These are phyloP conservation scores for Pseudachorutes palmiensis DNA, from an alignment of 1,140 invertebrate species.

Conservation along the genomic window DNA sequence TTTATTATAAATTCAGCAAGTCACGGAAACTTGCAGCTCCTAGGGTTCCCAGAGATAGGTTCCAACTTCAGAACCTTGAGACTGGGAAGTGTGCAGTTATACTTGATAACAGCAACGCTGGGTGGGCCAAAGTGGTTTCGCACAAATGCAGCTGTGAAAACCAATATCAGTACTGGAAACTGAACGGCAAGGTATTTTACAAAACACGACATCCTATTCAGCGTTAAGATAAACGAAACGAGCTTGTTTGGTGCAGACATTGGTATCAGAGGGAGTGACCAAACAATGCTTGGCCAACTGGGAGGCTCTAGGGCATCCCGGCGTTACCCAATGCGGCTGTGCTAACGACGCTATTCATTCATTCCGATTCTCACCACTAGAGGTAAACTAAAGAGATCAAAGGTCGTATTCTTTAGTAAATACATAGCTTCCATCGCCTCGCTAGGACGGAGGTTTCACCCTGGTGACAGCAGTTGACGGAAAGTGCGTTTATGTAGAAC, in stretches of 20 bases:
- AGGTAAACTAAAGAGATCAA: neutral
- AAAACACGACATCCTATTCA: neutral
- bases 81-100: neutral
- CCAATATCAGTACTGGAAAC: neutral
- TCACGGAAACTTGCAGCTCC: neutral
- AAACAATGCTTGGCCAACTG: slow-evolving; percentile 11
- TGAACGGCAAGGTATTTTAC: neutral
- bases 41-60: neutral
- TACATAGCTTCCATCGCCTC: too few species aligned
- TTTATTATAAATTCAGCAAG: neutral
- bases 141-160: neutral
- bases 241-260: neutral
- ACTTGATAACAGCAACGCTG: neutral
- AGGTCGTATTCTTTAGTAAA: neutral
- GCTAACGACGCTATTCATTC: slow-evolving; percentile 2
- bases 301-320: slow-evolving; percentile 1
- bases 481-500: slow-evolving; percentile 3
- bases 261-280: slow-evolving; percentile 2
- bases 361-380: neutral
- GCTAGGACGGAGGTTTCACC: neutral
- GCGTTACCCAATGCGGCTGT: slow-evolving; percentile 11
- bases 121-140: neutral
- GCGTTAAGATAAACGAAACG: neutral
- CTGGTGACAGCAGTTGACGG: slow-evolving; percentile 10
- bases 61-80: neutral